Percentiles rank a stretch among this genome's conserved stretches.
phyloP scores from a whole-genome alignment of 2,888 invertebrate genomes.

The Caenorhabditis becei region DNA sequence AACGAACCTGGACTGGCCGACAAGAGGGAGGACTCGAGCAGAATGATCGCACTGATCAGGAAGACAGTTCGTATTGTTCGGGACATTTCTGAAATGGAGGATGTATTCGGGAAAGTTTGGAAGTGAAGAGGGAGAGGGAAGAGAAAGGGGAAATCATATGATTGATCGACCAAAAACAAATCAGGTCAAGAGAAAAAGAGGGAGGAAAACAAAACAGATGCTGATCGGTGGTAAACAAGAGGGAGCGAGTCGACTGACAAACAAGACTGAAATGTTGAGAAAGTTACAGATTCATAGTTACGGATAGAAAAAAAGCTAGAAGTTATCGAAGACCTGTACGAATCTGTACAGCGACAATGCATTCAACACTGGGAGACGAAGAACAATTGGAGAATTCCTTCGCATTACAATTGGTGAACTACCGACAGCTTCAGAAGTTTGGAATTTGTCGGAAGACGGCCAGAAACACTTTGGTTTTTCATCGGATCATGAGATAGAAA shows the following conservation, averaged over 20 bases:
- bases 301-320: no score
- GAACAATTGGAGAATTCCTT: no score
- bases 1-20: conserved; percentile 66
- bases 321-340: no score
- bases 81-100: conserved; percentile 49
- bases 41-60: conserved; percentile 21
- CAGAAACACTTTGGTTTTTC: background rate
- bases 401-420: no score
- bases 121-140: background rate
- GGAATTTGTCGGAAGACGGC: no score
- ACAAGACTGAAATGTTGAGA: background rate
- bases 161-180: conserved; percentile 39
- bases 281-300: background rate
- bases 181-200: conserved; percentile 26
- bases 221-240: conserved; percentile 9
- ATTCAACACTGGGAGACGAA: no score
- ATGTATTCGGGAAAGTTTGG: conserved; percentile 24
- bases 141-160: conserved; percentile 29
- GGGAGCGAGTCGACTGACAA: conserved; percentile 3
- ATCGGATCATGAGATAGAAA: background rate
- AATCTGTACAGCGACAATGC: no score
- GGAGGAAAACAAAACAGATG: conserved; percentile 25
- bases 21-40: conserved; percentile 54
- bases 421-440: no score
- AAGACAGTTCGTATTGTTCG: background rate